phyloP scores from a whole-genome alignment of 2,113 vertebrate genomes.

The Empidonax traillii region DNA sequence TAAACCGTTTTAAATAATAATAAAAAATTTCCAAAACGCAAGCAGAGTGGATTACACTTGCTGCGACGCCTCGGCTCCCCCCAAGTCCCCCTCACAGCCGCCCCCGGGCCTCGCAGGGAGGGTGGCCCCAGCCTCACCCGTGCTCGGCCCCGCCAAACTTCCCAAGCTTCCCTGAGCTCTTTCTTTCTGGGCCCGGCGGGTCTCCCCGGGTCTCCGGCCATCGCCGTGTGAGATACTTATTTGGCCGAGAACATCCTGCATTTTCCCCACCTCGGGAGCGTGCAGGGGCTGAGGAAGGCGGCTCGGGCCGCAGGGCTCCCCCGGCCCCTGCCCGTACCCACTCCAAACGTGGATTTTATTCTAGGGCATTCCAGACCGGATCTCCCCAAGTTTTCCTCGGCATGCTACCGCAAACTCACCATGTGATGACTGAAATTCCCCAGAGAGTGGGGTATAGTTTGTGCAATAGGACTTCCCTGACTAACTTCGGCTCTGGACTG shows the following conservation, averaged over 20 bases:
- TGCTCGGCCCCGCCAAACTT: background rate
- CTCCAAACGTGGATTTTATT: background rate
- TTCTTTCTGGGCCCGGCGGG: fast-evolving
- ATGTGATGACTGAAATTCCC: background rate
- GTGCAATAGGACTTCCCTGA: background rate
- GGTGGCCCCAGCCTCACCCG: background rate
- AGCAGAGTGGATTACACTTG: slow-evolving; percentile 59
- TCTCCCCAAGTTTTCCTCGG: background rate
- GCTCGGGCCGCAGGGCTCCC: background rate
- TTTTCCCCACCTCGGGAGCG: background rate
- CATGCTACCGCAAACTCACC: background rate
- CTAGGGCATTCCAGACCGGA: background rate
- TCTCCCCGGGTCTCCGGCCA: background rate
- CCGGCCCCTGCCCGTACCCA: background rate
- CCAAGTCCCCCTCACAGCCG: background rate
- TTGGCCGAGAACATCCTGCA: background rate
- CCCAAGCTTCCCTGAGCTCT: background rate
- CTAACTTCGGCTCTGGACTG: slow-evolving; percentile 14
- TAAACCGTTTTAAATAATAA: slow-evolving; percentile 74
- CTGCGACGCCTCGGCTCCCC: background rate
- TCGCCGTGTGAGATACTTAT: background rate
- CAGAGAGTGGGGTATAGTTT: background rate
- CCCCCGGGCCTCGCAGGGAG: background rate
- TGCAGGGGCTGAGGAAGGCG: background rate
- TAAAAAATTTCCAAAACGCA: slow-evolving; percentile 46